phyloP scores from a whole-genome alignment of 2,797 vertebrate species.

The Microtus obscurus region DNA sequence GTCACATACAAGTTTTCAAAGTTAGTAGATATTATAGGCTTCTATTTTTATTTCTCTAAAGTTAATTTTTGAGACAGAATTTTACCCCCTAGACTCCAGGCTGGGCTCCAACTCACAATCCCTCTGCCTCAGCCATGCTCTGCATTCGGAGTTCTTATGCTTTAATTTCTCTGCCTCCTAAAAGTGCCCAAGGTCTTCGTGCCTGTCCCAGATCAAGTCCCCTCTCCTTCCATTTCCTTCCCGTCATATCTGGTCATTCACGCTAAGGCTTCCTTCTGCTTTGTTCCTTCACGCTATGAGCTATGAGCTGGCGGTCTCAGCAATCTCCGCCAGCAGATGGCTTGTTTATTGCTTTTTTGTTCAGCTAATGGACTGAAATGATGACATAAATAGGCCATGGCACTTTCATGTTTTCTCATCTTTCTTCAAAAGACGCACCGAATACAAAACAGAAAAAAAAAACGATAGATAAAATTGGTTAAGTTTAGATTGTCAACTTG shows the following conservation, averaged over 20 bases:
- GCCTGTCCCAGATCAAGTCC: not conserved
- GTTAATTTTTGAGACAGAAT: not conserved
- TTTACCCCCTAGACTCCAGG: not conserved
- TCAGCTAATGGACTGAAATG: not conserved
- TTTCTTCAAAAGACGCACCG: conserved; percentile 49
- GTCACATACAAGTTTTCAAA: not conserved
- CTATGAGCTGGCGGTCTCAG: not conserved
- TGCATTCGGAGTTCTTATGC: not conserved
- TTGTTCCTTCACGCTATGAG: not conserved
- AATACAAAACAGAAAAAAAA: conserved; percentile 45
- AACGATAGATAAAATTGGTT: conserved; percentile 51
- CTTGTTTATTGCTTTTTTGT: not conserved
- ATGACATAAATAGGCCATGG: conserved; percentile 1
- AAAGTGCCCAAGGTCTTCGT: not conserved
- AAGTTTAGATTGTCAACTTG: conserved; percentile 55
- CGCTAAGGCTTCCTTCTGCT: not conserved
- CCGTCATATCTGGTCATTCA: not conserved
- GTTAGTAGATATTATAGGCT: not conserved
- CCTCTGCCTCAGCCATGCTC: not conserved
- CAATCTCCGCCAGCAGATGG: not conserved
- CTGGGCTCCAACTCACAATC: not conserved
- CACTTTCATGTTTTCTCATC: conserved; percentile 49
- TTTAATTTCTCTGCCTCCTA: not conserved
- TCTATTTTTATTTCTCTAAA: not conserved
- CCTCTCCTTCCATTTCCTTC: not conserved